Conservation (phyloP, 2,888 invertebrate species). For the Orthosia gracilis region DNA sequence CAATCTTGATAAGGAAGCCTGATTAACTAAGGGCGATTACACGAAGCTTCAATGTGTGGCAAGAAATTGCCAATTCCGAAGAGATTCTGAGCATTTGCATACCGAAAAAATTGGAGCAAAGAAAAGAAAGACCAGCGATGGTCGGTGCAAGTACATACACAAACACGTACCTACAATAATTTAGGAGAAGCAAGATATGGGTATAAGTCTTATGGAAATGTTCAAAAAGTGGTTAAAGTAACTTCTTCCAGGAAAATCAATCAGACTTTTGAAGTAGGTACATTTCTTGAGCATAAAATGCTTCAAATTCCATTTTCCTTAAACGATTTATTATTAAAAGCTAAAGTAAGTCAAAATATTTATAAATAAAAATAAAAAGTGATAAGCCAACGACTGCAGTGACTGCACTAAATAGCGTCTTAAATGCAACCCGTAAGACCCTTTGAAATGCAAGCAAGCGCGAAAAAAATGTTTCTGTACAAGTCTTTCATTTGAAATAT, state of each 20-base stretch:
- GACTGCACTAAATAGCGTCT: conserved; percentile 28
- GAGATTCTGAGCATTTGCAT: background rate
- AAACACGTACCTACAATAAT: too few relatives aligned
- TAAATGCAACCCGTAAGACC: conserved; percentile 43
- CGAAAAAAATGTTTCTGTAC: conserved; percentile 55
- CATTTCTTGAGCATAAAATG: background rate
- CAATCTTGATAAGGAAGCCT: conserved; percentile 31
- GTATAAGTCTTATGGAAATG: background rate
- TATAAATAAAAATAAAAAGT: conserved; percentile 29
- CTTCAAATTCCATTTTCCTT: background rate
- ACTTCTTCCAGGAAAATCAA: background rate
- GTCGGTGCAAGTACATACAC: too few relatives aligned
- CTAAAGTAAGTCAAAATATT: conserved; percentile 10
- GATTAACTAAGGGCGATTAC: conserved; percentile 8
- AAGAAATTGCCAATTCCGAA: background rate
- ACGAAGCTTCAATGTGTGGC: background rate
- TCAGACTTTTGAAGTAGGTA: background rate
- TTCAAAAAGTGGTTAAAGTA: background rate
- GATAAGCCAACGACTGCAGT: conserved; percentile 32
- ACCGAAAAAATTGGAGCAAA: background rate
- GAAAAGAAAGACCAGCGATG: background rate
- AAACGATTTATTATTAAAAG: conserved; percentile 18
- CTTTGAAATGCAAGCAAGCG: conserved; percentile 56
- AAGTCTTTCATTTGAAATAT: conserved; percentile 55
- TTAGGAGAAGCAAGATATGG: background rate